Evolutionary conservation across 2,888 invertebrate species (phyloP).

Genomic region (Lithophane leautieri): DNA sequence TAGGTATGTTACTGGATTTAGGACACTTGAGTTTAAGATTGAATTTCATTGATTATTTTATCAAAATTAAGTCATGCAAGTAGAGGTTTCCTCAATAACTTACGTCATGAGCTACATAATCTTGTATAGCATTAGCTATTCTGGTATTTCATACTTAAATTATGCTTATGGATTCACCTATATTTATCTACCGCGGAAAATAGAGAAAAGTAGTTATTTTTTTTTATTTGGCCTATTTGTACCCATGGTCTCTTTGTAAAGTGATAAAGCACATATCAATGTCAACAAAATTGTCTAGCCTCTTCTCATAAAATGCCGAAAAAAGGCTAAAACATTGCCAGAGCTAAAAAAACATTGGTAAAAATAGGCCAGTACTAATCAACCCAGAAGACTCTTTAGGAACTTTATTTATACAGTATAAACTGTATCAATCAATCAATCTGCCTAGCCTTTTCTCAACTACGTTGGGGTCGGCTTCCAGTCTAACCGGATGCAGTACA

Average conservation of each 20-base stretch:
- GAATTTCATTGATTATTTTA: neutral
- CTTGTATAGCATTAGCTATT: neutral
- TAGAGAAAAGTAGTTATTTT: no score
- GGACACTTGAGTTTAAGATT: neutral
- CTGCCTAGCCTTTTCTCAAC: no score
- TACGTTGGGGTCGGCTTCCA: no score
- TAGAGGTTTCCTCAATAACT: neutral
- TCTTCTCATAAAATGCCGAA: neutral
- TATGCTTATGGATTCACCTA: neutral
- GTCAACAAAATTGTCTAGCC: neutral
- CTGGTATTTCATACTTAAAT: neutral
- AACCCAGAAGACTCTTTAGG: neutral
- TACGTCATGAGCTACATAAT: neutral
- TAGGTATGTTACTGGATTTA: neutral
- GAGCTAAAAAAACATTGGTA: neutral
- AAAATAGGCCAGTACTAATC: conserved; percentile 2
- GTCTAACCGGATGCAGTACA: no score
- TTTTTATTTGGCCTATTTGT: neutral
- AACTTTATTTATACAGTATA: no score
- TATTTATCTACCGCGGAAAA: no score
- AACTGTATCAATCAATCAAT: no score
- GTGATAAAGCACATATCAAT: neutral
- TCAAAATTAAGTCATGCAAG: neutral
- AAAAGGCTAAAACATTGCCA: conserved; percentile 7
- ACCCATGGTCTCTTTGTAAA: neutral